Base-by-base conservation (phyloP, 2,888 invertebrate species). In the Tricholauxania praeusta region DNA sequence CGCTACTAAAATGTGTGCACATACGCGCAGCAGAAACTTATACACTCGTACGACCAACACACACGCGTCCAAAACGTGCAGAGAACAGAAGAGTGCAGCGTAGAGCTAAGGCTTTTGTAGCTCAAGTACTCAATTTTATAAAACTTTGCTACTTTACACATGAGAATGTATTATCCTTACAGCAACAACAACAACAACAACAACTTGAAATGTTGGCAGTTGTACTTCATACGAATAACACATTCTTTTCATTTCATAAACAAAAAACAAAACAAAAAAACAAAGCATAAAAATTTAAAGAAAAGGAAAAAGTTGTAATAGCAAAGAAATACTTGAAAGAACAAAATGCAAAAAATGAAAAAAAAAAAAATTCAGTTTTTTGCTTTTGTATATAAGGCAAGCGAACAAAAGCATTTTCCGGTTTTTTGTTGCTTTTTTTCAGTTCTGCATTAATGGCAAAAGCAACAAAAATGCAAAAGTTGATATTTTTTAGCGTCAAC, bases 121-220 rank as follows among this genome's bases (percentile, higher is more conserved):
- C 63, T 63, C 17, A 63, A 63, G 63, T 39, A 63, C 47, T 63
- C 48, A 63, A 63, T 17, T 32, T 62, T 47, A 63, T 10, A 63
- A 47, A 48, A 63, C 19, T 39, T 48, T 47, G 48, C 49, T 63
- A 48, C 63, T 39, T 63, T 48, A 19, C 39, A 48, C 47, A 48
- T 63, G 15, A 63, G n/a, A 47, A 47, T 63, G 47, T 63, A 17
- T 63, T 63, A 51, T 63, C 17, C 19, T 53, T 53, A 53, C 15
- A 66, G 14, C n/a, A 52, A 52, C 51, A 53, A 14, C 52, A 65
- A 65, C 52, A 17, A 51, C 52, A 65, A n/a, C 10, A 15, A 15
- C n/a, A 47, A 17, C 62, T 39, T 39, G 39, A 39, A 39, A 39
- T 10, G 39, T 39, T 39, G 39, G 39, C 39, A 39, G 39, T 39